Base-by-base conservation (phyloP, 2,888 invertebrate species). In the Zeuzera pyrina region DNA sequence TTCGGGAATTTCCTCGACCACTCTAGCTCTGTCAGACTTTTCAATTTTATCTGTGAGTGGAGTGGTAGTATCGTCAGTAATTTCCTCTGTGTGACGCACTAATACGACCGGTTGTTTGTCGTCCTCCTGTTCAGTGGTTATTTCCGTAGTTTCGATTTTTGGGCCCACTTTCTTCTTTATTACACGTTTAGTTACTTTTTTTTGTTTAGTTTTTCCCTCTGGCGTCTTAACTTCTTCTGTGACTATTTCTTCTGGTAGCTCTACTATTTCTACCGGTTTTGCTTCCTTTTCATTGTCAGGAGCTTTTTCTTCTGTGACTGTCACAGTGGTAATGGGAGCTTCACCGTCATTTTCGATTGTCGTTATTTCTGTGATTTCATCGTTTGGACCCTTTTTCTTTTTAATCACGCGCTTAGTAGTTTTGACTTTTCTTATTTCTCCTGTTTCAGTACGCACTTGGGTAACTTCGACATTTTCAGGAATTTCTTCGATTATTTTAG, bases 141-240 rank as follows among this genome's bases (percentile, higher is more conserved):
- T 48, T 53, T 70, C 30, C 42, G 51, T 52, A 16, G 52, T 25
- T 43, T 56, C 59, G 34, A 56, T 36, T 47, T 63, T 65, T 27
- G 54, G 39, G 38, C 59, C 67, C 26, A 64, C 49, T 2, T 66
- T 56, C 43, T 83, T 78, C 41, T 73, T 78, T n/a, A 84, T 77
- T 2, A 70, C 52, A 36, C 70, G 64, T 5, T 74, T 83, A 41
- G 38, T 53, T 7, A 29, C 63, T 15, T 69, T 59, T 56, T 34
- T 74, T 61, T 53, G 73, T 57, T 39, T 74, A 34, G 37, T 48
- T 53, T 72, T 57, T 34, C 37, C 38, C n/a, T 38, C 35, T 1
- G 33, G 14, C 1, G 35, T 29, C 1, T 6, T 14, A 2, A 45
- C 42, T 36, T 47, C 52, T 0, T 38, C 39, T 0, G 34, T 41